Conservation (phyloP, 2,888 invertebrate genomes). For the Oscheius sp. region DNA sequence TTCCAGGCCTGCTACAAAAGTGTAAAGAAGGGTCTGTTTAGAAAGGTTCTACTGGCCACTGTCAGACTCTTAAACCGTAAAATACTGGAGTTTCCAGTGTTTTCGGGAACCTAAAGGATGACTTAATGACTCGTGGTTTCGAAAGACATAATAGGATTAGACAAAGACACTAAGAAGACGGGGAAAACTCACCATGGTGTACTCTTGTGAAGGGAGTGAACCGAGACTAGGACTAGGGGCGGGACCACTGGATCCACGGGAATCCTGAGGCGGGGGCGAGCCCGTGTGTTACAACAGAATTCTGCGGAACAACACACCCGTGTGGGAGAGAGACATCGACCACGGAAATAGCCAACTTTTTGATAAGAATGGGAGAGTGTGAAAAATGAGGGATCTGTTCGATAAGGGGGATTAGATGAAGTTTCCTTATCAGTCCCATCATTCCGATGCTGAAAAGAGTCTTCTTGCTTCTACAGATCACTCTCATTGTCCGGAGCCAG, state of each 20-base stretch:
- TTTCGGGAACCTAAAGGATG: too few relatives aligned
- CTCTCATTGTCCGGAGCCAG: neutral
- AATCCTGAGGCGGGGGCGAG: slow-evolving; percentile 17
- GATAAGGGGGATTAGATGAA: slow-evolving; percentile 7
- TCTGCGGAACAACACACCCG: slow-evolving; percentile 21
- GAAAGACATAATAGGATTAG: too few relatives aligned
- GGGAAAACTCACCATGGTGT: slow-evolving; percentile 34
- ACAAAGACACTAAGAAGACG: too few relatives aligned
- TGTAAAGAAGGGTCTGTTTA: too few relatives aligned
- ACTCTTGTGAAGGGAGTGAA: slow-evolving; percentile 25
- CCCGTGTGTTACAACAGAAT: slow-evolving; percentile 20
- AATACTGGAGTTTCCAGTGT: too few relatives aligned
- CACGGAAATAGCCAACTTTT: slow-evolving; percentile 22
- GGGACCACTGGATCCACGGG: slow-evolving; percentile 3
- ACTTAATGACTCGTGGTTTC: too few relatives aligned
- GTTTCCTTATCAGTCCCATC: slow-evolving; percentile 5
- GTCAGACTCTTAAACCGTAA: too few relatives aligned
- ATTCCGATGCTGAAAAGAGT: slow-evolving; percentile 4
- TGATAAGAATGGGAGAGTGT: too few relatives aligned
- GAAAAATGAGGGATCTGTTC: neutral
- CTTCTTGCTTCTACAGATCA: neutral
- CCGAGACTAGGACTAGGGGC: slow-evolving; percentile 13
- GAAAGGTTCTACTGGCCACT: too few relatives aligned
- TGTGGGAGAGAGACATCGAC: slow-evolving; percentile 9
- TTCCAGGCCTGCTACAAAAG: too few relatives aligned